These are phyloP conservation scores for Cheilosia variabilis DNA, from an alignment of 2,888 invertebrate genomes.

Conservation along the genomic window DNA sequence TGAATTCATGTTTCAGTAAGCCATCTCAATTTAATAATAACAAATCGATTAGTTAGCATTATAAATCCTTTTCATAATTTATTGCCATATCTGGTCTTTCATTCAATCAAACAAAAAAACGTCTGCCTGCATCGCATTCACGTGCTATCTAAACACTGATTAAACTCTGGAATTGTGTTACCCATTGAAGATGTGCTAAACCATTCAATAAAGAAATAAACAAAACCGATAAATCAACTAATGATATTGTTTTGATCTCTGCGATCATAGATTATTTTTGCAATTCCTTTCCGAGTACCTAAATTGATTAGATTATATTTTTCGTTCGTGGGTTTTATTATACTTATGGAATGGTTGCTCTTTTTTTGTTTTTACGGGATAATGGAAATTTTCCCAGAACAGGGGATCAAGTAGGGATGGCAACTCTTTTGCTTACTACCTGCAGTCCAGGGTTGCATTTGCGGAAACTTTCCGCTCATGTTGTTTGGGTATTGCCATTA, in stretches of 20 bases:
- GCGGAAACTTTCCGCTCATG: not conserved
- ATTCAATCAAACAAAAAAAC: not conserved
- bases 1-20: too few species aligned
- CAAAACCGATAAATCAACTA: constrained; percentile 16
- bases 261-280: constrained; percentile 16
- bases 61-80: not conserved
- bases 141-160: constrained; percentile 5
- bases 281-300: not conserved
- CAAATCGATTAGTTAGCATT: not conserved
- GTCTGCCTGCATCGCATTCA: not conserved
- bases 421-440: constrained; percentile 2
- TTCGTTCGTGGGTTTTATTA: not conserved
- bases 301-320: constrained; percentile 5
- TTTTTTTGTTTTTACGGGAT: not conserved
- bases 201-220: not conserved
- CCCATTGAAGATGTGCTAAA: not conserved
- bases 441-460: not conserved
- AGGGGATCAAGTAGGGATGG: not conserved
- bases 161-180: constrained; percentile 15
- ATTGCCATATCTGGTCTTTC: not conserved
- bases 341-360: not conserved
- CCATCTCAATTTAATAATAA: not conserved
- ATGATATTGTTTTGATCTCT: constrained; percentile 36
- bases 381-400: not conserved
- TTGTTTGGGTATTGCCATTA: not conserved